These are phyloP conservation scores for Lasioglossum figueresi DNA, from an alignment of 2,888 invertebrate genomes.

Conservation along the genomic window DNA sequence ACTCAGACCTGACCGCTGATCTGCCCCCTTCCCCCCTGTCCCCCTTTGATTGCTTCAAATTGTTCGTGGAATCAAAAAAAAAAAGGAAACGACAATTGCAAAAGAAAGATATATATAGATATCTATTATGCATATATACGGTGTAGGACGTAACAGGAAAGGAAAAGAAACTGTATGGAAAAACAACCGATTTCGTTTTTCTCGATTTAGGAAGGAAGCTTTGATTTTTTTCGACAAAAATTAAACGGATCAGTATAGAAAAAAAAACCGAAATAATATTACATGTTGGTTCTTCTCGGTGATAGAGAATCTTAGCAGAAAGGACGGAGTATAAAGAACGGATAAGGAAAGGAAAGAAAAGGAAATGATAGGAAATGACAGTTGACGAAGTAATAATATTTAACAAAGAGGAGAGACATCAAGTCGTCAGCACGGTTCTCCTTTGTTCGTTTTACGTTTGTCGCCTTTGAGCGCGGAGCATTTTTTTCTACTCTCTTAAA, in stretches of 20 bases:
- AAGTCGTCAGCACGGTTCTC: slow-evolving; percentile 60
- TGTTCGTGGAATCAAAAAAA: slow-evolving; percentile 40
- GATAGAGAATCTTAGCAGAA: slow-evolving; percentile 30
- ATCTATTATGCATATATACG: slow-evolving; percentile 15
- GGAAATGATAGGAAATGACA: slow-evolving; percentile 24
- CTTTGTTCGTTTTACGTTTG: slow-evolving; percentile 62
- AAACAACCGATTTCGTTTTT: slow-evolving; percentile 17
- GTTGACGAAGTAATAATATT: slow-evolving; percentile 40
- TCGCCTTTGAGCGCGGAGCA: slow-evolving; percentile 57
- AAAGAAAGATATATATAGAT: slow-evolving; percentile 6
- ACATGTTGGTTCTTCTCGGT: slow-evolving; percentile 21
- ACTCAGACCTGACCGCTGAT: slow-evolving; percentile 59
- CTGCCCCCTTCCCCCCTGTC: slow-evolving; percentile 32
- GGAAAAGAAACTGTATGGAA: background rate
- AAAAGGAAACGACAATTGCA: background rate
- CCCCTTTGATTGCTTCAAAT: slow-evolving; percentile 61
- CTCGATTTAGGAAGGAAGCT: slow-evolving; percentile 28
- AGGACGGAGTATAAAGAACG: slow-evolving; percentile 31
- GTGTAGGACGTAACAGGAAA: slow-evolving; percentile 12
- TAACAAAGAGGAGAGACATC: slow-evolving; percentile 62
- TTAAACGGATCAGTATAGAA: slow-evolving; percentile 28
- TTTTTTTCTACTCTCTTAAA: slow-evolving; percentile 58
- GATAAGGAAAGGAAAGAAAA: slow-evolving; percentile 18
- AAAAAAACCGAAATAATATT: background rate
- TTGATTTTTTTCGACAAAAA: slow-evolving; percentile 6